Evolutionary conservation across 2,797 vertebrate species (phyloP), one percentile per base, ranked within the genome.

Genomic region (Rallus crepitans): DNA sequence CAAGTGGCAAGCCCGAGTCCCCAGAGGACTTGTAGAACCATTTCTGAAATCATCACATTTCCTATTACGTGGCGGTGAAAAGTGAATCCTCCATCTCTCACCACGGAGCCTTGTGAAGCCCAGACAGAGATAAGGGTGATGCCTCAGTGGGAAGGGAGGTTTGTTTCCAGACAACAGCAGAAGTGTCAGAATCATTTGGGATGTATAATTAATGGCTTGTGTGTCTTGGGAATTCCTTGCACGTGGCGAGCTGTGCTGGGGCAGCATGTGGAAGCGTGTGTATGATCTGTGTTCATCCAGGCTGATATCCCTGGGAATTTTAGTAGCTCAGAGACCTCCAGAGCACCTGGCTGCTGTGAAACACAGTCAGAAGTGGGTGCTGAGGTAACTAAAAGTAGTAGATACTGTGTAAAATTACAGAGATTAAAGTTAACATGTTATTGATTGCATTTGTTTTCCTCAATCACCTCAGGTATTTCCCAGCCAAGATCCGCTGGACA

Each of bases 401-500:
- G 57, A 18, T 79, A 20, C 39, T 42, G 18, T 48, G 47, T 57
- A 31, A 69, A 84, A 28, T 50, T 82, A 33, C 31, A 76, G 47
- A 50, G 70, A 13, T 69, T 8, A 24, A n/a, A 5, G 1, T 1
- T 33, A 21, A 2, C 33, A 9, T 39, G 4, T 35, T 61, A 15
- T 52, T 88, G 68, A 84, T 11, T 61, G 9, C 39, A 28, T 33
- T 81, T 86, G 25, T 86, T 82, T 92, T 52, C 23, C 12, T 52
- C 8, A 27, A 21, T 76, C 37, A 86, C 69, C 53, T 1, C 87
- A 99, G 99, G 99, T 99, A 40, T 99, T 99, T 95, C 99, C 99
- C 83, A 99, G 99, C 90, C 99, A 99, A 93, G 99, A 99, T 94
- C 99, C 99, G 1, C 97, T 99, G 96, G 99, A 99, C 98, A 98